Percentiles rank a stretch among this genome's conserved stretches.
These are phyloP conservation scores for Drosophila equinoxialis DNA, from an alignment of 1,140 invertebrate species.

Conservation along the genomic window DNA sequence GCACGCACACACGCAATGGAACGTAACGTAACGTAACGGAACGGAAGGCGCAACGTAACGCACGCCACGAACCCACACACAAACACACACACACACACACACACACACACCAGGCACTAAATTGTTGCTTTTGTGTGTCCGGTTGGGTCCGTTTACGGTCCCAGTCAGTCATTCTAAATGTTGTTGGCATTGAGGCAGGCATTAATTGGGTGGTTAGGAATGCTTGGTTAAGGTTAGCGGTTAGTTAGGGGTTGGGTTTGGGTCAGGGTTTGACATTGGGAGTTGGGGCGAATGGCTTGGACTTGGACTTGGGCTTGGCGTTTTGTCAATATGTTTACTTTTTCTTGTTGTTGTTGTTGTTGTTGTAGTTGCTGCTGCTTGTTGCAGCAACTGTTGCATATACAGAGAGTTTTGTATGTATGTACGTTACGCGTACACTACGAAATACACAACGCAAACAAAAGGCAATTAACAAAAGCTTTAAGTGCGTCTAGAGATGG, in stretches of 20 bases:
- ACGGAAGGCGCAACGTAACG: background rate
- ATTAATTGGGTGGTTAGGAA: background rate
- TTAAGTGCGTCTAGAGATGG: slow-evolving; percentile 36
- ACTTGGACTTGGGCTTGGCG: background rate
- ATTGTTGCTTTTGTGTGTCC: slow-evolving; percentile 24
- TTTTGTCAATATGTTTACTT: background rate
- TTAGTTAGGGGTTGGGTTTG: background rate
- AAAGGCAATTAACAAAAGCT: slow-evolving; percentile 59
- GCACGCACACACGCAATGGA: slow-evolving; percentile 3
- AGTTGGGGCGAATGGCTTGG: background rate
- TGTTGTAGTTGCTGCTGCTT: slow-evolving; percentile 21
- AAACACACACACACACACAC: slow-evolving; percentile 43
- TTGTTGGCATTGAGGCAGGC: background rate
- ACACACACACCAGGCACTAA: slow-evolving; percentile 66
- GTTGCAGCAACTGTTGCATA: slow-evolving; percentile 54
- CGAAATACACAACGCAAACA: slow-evolving; percentile 60
- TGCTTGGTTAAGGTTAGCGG: background rate
- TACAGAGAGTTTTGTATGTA: slow-evolving; percentile 5
- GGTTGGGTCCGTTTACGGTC: slow-evolving; percentile 7
- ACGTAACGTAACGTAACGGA: slow-evolving; percentile 12
- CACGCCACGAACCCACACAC: background rate
- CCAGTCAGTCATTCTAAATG: slow-evolving; percentile 24
- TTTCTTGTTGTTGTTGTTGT: too few relatives aligned
- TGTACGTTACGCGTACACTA: slow-evolving; percentile 27
- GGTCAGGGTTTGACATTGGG: background rate